These are phyloP conservation scores for Gambusia holbrooki DNA, from an alignment of 2,113 vertebrate genomes.

Conservation along the genomic window DNA sequence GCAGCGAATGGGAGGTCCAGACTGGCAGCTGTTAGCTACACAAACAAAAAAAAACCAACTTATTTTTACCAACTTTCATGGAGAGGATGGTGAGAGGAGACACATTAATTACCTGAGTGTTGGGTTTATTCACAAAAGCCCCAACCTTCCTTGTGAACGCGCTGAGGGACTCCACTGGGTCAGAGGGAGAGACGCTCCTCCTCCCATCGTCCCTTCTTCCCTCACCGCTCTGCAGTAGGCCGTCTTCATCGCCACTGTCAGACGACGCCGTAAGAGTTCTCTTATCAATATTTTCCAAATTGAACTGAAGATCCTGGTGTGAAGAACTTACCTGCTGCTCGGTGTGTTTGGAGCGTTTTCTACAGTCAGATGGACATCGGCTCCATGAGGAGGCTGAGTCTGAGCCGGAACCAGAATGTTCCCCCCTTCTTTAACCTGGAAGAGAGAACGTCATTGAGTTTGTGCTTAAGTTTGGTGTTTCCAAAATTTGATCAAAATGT, in stretches of 20 bases:
- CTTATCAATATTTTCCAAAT: background rate
- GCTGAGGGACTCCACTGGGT: constrained; percentile 83
- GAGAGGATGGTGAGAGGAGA: background rate
- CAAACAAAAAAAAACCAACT: background rate
- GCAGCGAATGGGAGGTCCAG: constrained; percentile 96
- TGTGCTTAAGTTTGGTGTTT: too few species aligned
- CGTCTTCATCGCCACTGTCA: constrained; percentile 84
- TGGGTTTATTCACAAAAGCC: constrained; percentile 95
- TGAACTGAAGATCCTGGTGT: background rate
- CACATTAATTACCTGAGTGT: constrained; percentile 84
- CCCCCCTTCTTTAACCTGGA: constrained; percentile 90
- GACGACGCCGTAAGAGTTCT: background rate
- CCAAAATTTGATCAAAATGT: too few species aligned
- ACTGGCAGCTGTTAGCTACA: constrained; percentile 88
- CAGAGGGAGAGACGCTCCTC: constrained; percentile 81
- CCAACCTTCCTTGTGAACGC: constrained; percentile 93
- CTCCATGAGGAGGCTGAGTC: constrained; percentile 78
- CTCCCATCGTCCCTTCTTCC: constrained; percentile 81
- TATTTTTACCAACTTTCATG: background rate
- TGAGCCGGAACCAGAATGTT: constrained; percentile 81
- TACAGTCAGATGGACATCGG: constrained; percentile 56
- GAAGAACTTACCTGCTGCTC: constrained; percentile 56
- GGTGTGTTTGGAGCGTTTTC: constrained; percentile 58
- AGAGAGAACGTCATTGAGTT: background rate
- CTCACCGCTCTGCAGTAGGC: constrained; percentile 84